Percentiles rank a stretch among this genome's conserved stretches.
phyloP scores from a whole-genome alignment of 2,797 vertebrate genomes.

The Heliangelus exortis region DNA sequence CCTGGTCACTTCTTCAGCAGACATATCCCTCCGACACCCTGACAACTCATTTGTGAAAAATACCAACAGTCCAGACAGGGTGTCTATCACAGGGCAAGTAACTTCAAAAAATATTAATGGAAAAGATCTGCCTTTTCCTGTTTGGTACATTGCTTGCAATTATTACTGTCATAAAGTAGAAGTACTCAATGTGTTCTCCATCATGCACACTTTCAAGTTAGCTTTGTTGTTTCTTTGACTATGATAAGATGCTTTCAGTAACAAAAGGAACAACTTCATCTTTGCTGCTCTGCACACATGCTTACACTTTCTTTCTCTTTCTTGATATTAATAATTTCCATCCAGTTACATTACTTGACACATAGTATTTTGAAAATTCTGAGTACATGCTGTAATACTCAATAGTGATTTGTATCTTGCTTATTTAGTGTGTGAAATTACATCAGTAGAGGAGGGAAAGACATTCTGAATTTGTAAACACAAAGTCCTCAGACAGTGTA shows the following conservation, averaged over 20 bases:
- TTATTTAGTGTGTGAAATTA: neutral
- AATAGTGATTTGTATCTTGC: neutral
- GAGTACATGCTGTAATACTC: neutral
- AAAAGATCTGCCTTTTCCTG: neutral
- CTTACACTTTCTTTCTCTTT: neutral
- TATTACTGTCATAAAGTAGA: neutral
- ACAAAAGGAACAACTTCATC: neutral
- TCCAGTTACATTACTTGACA: neutral
- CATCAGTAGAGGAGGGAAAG: neutral
- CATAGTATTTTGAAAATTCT: neutral
- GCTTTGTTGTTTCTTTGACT: neutral
- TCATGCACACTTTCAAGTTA: neutral
- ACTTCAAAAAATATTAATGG: neutral
- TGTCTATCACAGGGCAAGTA: neutral
- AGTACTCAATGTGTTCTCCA: neutral
- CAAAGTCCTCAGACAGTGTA: neutral
- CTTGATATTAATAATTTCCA: neutral
- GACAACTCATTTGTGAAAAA: neutral
- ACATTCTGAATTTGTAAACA: neutral
- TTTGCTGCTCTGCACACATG: neutral
- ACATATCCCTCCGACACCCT: neutral
- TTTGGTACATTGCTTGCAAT: neutral
- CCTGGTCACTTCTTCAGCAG: neutral
- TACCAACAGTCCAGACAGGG: neutral
- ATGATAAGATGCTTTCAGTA: neutral